Evolutionary conservation across 37 sponge, comb jelly and placozoan genomes (phyloP), one percentile per base, ranked within the genome.

Genomic region (Aplysina aerophoba): DNA sequence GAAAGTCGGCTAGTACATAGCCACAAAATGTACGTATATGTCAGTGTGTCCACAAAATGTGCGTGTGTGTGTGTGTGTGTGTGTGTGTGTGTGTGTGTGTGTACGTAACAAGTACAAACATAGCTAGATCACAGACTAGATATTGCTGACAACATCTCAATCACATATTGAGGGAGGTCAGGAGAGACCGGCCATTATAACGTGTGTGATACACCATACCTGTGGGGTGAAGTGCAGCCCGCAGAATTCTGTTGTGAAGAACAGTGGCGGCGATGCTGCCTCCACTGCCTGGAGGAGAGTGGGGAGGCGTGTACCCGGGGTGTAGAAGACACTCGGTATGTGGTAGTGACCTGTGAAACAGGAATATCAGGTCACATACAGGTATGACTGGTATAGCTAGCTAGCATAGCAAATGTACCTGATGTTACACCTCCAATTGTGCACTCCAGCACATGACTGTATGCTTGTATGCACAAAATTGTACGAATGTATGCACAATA

Each of bases 171-270:
- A n/a, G n/a, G n/a, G n/a, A n/a, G n/a, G n/a, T n/a, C n/a, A n/a
- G n/a, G n/a, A n/a, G n/a, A n/a, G n/a, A n/a, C n/a, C n/a, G n/a
- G n/a, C n/a, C n/a, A n/a, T n/a, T n/a, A n/a, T n/a, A n/a, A n/a
- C n/a, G 30, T 17, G 16, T 24, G 28, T 53, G 28, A 14, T 0
- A 79, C 55, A 66, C 56, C 87, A 39, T 80, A 93, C 93, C 28
- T 87, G 11, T 21, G 93, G 68, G 0, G 88, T 82, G 69, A 77
- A 75, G 59, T 90, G 74, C 31, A 94, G 69, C 33, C 94, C 94
- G 88, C 88, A 94, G n/a, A 90, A 38, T 37, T 90, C 91, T 34
- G 94, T 80, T n/a, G 82, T 88, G 57, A 86, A 63, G 21, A 82
- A 83, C 55, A 88, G 81, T 63, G 91, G 90, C 36, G 90, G 93